These are phyloP conservation scores for Lycodopsis pacificus DNA, from an alignment of 2,797 vertebrate genomes.

Conservation along the genomic window DNA sequence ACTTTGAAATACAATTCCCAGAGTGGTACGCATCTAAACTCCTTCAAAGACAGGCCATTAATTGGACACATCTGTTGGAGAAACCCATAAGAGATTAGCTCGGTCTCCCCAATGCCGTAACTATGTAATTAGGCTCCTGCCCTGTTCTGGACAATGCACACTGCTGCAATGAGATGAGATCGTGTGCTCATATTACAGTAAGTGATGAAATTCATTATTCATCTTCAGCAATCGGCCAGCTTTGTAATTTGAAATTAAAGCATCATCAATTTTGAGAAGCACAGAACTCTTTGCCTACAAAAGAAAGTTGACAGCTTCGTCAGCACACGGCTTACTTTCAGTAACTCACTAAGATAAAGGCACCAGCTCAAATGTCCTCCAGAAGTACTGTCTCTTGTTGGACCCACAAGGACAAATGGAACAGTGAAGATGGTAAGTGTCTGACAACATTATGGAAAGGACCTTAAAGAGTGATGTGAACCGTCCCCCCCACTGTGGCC, in stretches of 20 bases:
- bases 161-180: conserved; percentile 52
- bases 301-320: conserved; percentile 21
- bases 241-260: conserved; percentile 57
- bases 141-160: conserved; percentile 63
- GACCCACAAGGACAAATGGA: conserved; percentile 14
- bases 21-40: conserved; percentile 62
- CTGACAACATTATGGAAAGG: not conserved
- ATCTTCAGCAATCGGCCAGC: conserved; percentile 65
- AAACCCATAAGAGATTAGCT: conserved; percentile 72
- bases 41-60: conserved; percentile 79
- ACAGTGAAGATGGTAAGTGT: not conserved
- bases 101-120: conserved; percentile 52
- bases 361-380: conserved; percentile 1
- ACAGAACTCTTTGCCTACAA: conserved; percentile 27
- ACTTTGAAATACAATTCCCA: conserved; percentile 79
- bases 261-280: conserved; percentile 23
- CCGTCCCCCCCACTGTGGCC: no score
- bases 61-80: conserved; percentile 80
- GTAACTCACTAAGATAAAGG: not conserved
- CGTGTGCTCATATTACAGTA: conserved; percentile 53
- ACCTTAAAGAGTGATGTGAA: not conserved
- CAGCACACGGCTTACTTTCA: not conserved
- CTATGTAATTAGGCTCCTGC: conserved; percentile 67
- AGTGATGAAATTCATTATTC: conserved; percentile 80
- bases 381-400: not conserved